Evolutionary conservation across 1,140 invertebrate genomes (phyloP).

Genomic region (Eriocheir sinensis): DNA sequence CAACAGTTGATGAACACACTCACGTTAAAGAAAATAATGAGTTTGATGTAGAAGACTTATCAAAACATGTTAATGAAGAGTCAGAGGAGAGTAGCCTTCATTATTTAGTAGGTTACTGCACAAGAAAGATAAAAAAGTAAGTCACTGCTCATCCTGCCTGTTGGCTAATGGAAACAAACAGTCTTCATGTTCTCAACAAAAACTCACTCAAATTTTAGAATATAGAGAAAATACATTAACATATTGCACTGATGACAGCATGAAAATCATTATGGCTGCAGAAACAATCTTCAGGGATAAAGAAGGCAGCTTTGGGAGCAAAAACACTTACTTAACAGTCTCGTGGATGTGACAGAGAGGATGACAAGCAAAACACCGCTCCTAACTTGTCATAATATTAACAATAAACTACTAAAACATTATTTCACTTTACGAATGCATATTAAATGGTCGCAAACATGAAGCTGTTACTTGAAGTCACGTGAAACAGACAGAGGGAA

Average conservation of each 20-base stretch:
- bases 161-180: neutral
- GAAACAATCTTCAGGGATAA: neutral
- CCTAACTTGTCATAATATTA: no score
- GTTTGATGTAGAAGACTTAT: neutral
- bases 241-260: slow-evolving; percentile 20
- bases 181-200: neutral
- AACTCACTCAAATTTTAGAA: neutral
- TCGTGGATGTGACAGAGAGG: no score
- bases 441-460: neutral
- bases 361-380: no score
- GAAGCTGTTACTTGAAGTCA: no score
- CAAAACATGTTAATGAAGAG: neutral
- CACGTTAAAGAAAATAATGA: neutral
- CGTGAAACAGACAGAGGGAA: neutral
- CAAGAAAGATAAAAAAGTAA: slow-evolving; percentile 6
- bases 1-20: neutral
- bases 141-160: slow-evolving; percentile 8
- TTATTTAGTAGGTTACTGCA: neutral
- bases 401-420: no score
- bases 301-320: neutral
- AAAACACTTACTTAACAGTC: neutral
- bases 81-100: neutral
- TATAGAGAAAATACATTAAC: slow-evolving; percentile 14
- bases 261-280: neutral
- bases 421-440: neutral